Conservation (phyloP, 1,140 invertebrate genomes). For the Heliconius melpomene region DNA sequence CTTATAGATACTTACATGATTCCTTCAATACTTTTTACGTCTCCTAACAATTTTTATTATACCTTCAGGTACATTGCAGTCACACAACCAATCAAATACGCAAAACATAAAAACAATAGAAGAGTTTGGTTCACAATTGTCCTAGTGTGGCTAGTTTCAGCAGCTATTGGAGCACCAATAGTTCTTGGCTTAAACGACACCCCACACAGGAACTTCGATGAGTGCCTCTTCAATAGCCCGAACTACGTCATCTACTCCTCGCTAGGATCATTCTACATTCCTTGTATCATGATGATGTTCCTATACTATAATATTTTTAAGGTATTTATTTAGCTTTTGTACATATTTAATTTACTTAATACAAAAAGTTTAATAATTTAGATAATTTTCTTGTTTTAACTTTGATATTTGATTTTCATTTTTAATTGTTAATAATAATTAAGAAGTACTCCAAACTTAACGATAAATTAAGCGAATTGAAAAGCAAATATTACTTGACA, state of each 20-base stretch:
- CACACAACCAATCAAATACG: conserved; percentile 99
- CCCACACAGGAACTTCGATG: conserved; percentile 87
- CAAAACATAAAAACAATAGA: conserved; percentile 98
- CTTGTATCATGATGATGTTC: conserved; percentile 99
- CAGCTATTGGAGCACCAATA: conserved; percentile 98
- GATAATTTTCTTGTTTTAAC: no score
- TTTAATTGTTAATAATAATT: no score
- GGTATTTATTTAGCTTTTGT: conserved; percentile 82
- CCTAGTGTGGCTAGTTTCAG: conserved; percentile 98
- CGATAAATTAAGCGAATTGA: no score
- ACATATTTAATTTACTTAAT: no score
- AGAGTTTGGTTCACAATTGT: conserved; percentile 97
- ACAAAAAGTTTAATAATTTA: no score
- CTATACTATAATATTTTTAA: conserved; percentile 99
- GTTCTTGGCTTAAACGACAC: conserved; percentile 97
- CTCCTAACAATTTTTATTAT: conserved; percentile 23
- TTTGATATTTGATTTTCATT: no score
- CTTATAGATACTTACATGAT: no score
- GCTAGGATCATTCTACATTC: conserved; percentile 99
- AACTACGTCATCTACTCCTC: conserved; percentile 99
- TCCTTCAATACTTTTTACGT: no score
- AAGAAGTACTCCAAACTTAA: no score
- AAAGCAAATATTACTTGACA: no score
- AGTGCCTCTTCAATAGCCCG: conserved; percentile 98
- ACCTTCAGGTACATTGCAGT: conserved; percentile 97